Percentiles rank a stretch among this genome's conserved stretches.
These are phyloP conservation scores for Ahaetulla prasina DNA, from an alignment of 2,113 vertebrate genomes.

Conservation along the genomic window DNA sequence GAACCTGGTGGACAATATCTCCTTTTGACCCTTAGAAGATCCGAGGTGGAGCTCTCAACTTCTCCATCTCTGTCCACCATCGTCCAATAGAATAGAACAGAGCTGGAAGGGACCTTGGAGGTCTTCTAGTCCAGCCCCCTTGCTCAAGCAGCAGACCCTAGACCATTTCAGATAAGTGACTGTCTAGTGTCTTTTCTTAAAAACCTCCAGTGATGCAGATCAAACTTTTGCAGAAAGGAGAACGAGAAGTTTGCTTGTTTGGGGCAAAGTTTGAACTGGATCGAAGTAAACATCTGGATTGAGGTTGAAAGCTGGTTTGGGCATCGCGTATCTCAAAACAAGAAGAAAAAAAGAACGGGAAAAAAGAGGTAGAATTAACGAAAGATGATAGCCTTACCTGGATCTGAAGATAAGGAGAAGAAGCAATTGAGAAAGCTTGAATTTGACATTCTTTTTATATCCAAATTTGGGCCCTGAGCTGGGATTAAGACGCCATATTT, in stretches of 20 bases:
- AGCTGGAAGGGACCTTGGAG: too few species aligned
- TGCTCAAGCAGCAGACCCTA: too few species aligned
- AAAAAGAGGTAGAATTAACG: not conserved
- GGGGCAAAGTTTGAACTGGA: not conserved
- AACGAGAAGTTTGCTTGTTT: not conserved
- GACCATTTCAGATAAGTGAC: too few species aligned
- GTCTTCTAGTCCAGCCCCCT: too few species aligned
- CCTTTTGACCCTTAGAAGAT: not conserved
- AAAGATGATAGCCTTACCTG: not conserved
- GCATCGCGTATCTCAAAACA: not conserved
- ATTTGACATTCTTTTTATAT: not conserved
- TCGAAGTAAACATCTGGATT: not conserved
- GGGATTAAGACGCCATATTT: not conserved
- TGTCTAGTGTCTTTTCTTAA: not conserved
- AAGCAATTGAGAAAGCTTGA: fast-evolving
- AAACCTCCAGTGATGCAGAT: not conserved
- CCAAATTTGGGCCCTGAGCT: not conserved
- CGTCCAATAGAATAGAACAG: not conserved
- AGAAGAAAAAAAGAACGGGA: not conserved
- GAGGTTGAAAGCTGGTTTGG: not conserved
- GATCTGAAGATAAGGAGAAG: not conserved
- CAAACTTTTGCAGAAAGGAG: not conserved
- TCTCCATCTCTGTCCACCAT: not conserved
- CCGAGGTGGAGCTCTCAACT: not conserved
- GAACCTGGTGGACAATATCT: not conserved